These are phyloP conservation scores for Zelostemma sp. DNA, from an alignment of 1,140 invertebrate genomes.

Conservation along the genomic window DNA sequence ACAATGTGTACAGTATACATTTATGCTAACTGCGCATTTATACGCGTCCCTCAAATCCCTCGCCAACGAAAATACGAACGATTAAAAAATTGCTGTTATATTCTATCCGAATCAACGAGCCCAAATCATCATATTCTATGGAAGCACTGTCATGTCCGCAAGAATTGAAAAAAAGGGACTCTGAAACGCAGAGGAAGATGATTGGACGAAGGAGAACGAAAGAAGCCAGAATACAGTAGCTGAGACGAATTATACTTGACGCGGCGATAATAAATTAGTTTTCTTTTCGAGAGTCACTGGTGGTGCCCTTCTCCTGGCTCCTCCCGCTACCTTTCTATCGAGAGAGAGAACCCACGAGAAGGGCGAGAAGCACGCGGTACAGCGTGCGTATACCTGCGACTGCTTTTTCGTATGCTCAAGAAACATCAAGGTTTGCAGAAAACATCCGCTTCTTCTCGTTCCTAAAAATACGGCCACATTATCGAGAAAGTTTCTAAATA, in stretches of 20 bases:
- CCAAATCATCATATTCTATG: constrained; percentile 17
- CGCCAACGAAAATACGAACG: too few species aligned
- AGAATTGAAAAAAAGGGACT: constrained; percentile 58
- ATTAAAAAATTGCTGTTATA: too few species aligned
- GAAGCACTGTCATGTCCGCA: constrained; percentile 42
- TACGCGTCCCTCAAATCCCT: too few species aligned
- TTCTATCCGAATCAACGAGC: too few species aligned
- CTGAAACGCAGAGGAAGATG: constrained; percentile 32
- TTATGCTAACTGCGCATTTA: constrained; percentile 14
- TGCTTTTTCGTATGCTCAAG: constrained; percentile 39
- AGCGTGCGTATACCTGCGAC: constrained; percentile 39
- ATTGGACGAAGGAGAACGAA: constrained; percentile 41
- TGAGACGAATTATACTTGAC: constrained; percentile 69
- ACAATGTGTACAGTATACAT: constrained; percentile 1
- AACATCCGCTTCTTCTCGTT: constrained; percentile 29
- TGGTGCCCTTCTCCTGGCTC: constrained; percentile 43
- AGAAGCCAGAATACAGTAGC: constrained; percentile 67
- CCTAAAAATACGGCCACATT: constrained; percentile 22
- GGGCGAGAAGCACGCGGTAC: constrained; percentile 46
- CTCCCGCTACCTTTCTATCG: constrained; percentile 29
- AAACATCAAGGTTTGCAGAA: constrained; percentile 33
- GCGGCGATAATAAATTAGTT: constrained; percentile 69
- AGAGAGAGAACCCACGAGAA: constrained; percentile 40
- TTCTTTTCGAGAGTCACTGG: constrained; percentile 49
- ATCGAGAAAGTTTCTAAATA: constrained; percentile 5